Evolutionary conservation across 2,888 invertebrate species (phyloP), one percentile per base, ranked within the genome.

Genomic region (Catocala fraxini): DNA sequence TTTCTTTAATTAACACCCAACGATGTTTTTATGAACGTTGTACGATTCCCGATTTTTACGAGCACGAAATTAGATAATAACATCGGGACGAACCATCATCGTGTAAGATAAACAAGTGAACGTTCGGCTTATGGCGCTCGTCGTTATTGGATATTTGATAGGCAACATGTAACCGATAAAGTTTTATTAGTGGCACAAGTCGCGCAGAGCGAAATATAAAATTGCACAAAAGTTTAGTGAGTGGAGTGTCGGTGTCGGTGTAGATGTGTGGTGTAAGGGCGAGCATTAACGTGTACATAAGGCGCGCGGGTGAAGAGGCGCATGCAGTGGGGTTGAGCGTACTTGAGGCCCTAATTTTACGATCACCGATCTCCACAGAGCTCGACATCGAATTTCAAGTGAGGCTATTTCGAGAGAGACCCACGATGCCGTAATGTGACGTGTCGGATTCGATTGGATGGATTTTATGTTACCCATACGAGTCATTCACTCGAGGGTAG

Each of bases 331-430:
- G 65, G 66, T 65, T 58, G 63, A 58, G 49, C 67, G 71, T 82
- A 83, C 84, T 82, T 75, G 76, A 80, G 82, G 79, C 82, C 86
- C 87, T 90, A 91, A 92, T 92, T 93, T 93, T 90, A 92, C 89
- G 91, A 92, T 81, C 87, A 81, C 82, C 86, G 86, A 85, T 87
- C 88, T 89, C 86, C 79, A 82, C 83, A 83, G 85, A 85, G 83
- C 84, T 85, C 82, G 84, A 86, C 89, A 89, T 91, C 89, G 89
- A 90, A 90, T 91, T 91, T 92, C 90, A 90, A 91, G 90, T 88
- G 86, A 83, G 79, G 90, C 87, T 88, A 87, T 90, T 89, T 87
- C 82, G 86, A 87, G 88, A 86, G 87, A 87, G 86, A 84, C 83
- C 84, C 84, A 84, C 85, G 79, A 75, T 79, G 83, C 79, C 80